Base-by-base conservation (phyloP, 92 coral and sea anemone species). In the Porites rus region DNA sequence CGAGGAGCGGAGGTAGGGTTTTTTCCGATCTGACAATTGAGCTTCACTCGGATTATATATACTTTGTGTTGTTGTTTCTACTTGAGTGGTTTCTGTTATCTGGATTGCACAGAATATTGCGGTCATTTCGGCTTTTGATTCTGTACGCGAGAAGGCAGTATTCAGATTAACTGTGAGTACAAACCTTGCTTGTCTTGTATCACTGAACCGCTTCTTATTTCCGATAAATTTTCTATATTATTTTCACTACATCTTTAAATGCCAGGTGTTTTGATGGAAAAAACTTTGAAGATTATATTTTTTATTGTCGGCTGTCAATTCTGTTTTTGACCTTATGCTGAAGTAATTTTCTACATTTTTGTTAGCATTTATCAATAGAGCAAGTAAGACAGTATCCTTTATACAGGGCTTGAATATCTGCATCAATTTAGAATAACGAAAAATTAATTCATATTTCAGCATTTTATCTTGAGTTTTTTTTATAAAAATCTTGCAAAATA, bases 31-130 rank as follows among this genome's bases (percentile, higher is more conserved):
- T 38, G 46, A 38, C 46, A 38, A 38, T 38, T 38, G 7, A 38
- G 6, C 46, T 3, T 38, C 46, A 3, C 46, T 38, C 46, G 46
- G 46, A 58, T 69, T 56, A 28, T 52, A 56, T 70, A 70, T 69
- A 69, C 77, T 71, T 81, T 58, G 77, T 64, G 65, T 81, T 71
- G 68, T 31, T 31, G 28, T 81, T 58, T 8, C 75, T 58, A 38
- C 58, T 71, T 51, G 59, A 59, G 76, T 20, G 86, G 65, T 18
- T 24, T 81, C 76, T 80, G 22, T 81, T 81, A 81, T 81, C 76
- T 69, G 77, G 85, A 19, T 38, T 38, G 46, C 46, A 0, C 21
- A 38, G n/a, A 58, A 81, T 71, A 58, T 72, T 81, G 77, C 66
- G 69, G 86, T 70, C 38, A 69, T 9, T 56, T 14, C 61, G 13